A percentile compares a stretch with the other conserved stretches of the same genome.
Evolutionary conservation across 2,113 vertebrate genomes (phyloP).

Genomic region (Nematolebias whitei): DNA sequence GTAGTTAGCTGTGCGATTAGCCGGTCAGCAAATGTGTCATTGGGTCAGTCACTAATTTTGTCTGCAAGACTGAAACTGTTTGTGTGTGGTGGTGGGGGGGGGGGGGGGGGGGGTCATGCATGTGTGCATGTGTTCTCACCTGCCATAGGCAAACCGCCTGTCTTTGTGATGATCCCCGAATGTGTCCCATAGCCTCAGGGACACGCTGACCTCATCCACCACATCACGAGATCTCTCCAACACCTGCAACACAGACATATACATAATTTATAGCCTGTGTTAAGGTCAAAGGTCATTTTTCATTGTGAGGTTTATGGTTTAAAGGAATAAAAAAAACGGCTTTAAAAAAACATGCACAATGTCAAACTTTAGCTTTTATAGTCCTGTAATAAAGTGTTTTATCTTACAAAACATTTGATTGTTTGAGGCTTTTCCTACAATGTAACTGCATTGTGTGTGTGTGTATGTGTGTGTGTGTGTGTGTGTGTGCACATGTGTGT

Average conservation of each 20-base stretch:
- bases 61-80: background rate
- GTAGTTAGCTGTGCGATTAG: slow-evolving; percentile 28
- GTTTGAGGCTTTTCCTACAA: slow-evolving; percentile 30
- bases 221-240: slow-evolving; percentile 87
- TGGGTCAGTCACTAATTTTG: slow-evolving; percentile 48
- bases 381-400: background rate
- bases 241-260: slow-evolving; percentile 74
- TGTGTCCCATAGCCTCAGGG: slow-evolving; percentile 86
- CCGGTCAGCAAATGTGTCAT: slow-evolving; percentile 41
- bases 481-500: slow-evolving; percentile 25
- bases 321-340: slow-evolving; percentile 11
- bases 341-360: background rate
- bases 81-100: no score
- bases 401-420: slow-evolving; percentile 23
- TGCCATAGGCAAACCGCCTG: slow-evolving; percentile 85
- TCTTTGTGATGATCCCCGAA: slow-evolving; percentile 91
- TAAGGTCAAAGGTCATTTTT: slow-evolving; percentile 8
- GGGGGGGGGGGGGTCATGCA: no score
- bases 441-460: slow-evolving; percentile 6
- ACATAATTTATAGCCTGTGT: no score
- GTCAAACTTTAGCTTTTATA: slow-evolving; percentile 2
- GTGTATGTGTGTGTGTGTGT: slow-evolving; percentile 10
- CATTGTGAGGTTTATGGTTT: no score
- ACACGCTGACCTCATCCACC: slow-evolving; percentile 87
- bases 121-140: slow-evolving; percentile 67